Base-by-base conservation (phyloP, 2,888 invertebrate genomes). In the Trachelus iudaicus region DNA sequence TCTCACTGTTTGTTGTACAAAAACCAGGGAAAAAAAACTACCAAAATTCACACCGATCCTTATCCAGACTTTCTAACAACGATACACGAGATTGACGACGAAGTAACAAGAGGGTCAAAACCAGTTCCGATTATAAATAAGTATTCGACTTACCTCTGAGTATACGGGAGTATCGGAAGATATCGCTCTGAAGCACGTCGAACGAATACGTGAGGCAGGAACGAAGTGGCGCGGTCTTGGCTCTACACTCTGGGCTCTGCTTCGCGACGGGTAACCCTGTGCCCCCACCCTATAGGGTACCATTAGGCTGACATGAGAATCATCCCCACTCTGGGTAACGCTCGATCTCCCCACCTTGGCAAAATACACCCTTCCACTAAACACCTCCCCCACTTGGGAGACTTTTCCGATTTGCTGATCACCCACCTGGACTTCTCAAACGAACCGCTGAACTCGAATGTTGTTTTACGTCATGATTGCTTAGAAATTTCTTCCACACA, bases 161-260 rank as follows among this genome's bases (percentile, higher is more conserved):
- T 56, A 71, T 31, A 33, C 71, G 12, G 71, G 71, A 31, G 71
- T 31, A 71, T 71, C 71, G 33, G 31, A 71, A 13, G 71, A 71
- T 71, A 71, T 30, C 71, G 71, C 71, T 71, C 71, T 23, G 35
- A 73, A 13, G 74, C 80, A 85, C 82, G 85, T 86, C 86, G 77
- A 85, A 85, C 86, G 81, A 82, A 84, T 83, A 81, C 86, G 87
- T 85, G 82, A 86, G 87, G 85, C 85, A 86, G 88, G 85, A 87
- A 88, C 87, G 84, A 89, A 89, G 89, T 90, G 89, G 76, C 85
- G 87, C 86, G 73, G 81, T 79, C 77, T 83, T 77, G 81, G 78
- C 69, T 76, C 75, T 86, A 82, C 81, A 82, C 83, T 81, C 23
- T 56, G 34, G 33, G 77, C 77, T 74, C 81, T 71, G 83, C 85